Evolutionary conservation across 2,113 vertebrate species (phyloP), one percentile per base, ranked within the genome.

Genomic region (Pygoscelis adeliae): DNA sequence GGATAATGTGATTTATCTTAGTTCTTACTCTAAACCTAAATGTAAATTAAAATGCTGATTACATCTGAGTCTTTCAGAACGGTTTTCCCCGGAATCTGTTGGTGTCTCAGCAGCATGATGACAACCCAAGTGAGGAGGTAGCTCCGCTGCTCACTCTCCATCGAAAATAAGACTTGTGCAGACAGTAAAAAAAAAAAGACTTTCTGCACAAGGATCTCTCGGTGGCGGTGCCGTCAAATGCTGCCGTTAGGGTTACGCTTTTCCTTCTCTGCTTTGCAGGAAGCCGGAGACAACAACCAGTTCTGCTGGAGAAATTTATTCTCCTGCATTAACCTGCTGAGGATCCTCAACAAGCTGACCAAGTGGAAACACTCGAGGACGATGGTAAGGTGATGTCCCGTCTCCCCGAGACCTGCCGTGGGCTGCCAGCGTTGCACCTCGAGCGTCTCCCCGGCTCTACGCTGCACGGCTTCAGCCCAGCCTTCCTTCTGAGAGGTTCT

Each of bases 301-400:
- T 99, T 99, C 97, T 99, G 99, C 96, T 99, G 99, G 99, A 98
- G 99, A 91, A 99, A 99, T 92, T 97, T 99, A 56, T 99, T 99
- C 96, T 99, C 99, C 70, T 99, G 99, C 93, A 99, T 99, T 71
- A 99, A 99, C 90, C 94, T 99, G 80, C 98, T 99, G 94, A 98
- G 99, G 96, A 98, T 99, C 89, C 98, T 99, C 50, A 99, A 99
- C 98, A 99, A 99, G 96, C 98, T 99, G 95, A 99, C 99, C 96
- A 99, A 99, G 95, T 99, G 99, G 99, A 99, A 99, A 52, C 99
- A 99, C 98, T 99, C 99, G 2, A 98, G 99, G 96, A 99, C 99
- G 4, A 99, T 99, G 99, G 99, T 99, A 70, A 98, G 98, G 56
- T 20, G 38, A 29, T 36, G 74, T 36, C 36, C 50, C 2, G 0